These are phyloP conservation scores for Drosophila algonquin DNA, from an alignment of 2,888 invertebrate species.

Conservation along the genomic window DNA sequence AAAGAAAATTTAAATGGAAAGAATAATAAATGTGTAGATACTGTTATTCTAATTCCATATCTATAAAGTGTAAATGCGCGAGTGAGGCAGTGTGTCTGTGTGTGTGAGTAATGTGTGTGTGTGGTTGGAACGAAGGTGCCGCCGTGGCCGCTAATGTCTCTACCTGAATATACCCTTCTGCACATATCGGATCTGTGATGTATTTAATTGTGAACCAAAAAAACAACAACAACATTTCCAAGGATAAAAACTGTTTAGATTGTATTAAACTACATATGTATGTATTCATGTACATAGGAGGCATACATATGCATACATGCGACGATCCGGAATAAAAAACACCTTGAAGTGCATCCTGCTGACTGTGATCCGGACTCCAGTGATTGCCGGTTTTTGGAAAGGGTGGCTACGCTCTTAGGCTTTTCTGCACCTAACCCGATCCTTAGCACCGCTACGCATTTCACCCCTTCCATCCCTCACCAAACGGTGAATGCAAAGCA, in stretches of 20 bases:
- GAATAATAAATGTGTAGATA: slow-evolving; percentile 1
- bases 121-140: not conserved
- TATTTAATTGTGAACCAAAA: not conserved
- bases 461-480: not conserved
- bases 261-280: not conserved
- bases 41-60: not conserved
- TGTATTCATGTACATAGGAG: no score
- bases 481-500: not conserved
- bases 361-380: not conserved
- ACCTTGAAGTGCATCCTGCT: not conserved
- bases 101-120: not conserved
- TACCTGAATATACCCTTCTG: not conserved
- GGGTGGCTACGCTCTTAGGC: not conserved
- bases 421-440: not conserved
- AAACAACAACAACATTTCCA: not conserved
- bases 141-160: not conserved
- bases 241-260: not conserved
- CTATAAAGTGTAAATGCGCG: slow-evolving; percentile 1
- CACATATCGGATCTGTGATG: not conserved
- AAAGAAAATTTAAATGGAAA: not conserved
- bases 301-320: not conserved
- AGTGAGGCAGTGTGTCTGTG: not conserved
- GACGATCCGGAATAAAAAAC: not conserved
- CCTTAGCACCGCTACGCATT: not conserved
- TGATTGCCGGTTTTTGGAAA: not conserved